A percentile compares a stretch with the other conserved stretches of the same genome.
Conservation (phyloP, 2,888 invertebrate genomes). For the Bombylius discolor region DNA sequence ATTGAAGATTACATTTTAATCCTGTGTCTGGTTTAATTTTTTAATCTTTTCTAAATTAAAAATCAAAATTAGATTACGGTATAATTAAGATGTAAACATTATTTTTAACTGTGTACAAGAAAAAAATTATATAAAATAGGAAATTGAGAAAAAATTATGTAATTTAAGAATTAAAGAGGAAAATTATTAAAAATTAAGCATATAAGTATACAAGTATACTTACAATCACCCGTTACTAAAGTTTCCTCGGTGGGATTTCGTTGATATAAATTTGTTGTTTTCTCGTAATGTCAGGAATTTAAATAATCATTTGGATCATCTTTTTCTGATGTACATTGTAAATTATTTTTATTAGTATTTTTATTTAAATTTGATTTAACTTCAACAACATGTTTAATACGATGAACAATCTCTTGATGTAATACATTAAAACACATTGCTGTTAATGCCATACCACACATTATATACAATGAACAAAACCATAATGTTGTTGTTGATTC, state of each 20-base stretch:
- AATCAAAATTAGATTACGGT: too few relatives aligned
- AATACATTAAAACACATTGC: slow-evolving; percentile 86
- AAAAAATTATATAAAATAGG: too few relatives aligned
- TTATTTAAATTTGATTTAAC: slow-evolving; percentile 25
- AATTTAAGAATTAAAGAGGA: too few relatives aligned
- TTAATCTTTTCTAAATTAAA: too few relatives aligned
- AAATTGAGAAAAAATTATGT: too few relatives aligned
- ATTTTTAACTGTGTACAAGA: too few relatives aligned
- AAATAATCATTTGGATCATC: slow-evolving; percentile 22
- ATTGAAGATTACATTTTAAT: too few relatives aligned
- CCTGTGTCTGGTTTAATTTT: too few relatives aligned
- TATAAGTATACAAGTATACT: too few relatives aligned
- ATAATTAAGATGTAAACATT: too few relatives aligned
- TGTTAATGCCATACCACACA: slow-evolving; percentile 74
- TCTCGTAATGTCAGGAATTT: slow-evolving; percentile 34
- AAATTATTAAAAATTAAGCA: too few relatives aligned
- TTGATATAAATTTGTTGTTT: slow-evolving; percentile 35
- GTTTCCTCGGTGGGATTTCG: slow-evolving; percentile 47
- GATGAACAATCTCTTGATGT: slow-evolving; percentile 76
- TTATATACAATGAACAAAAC: slow-evolving; percentile 80
- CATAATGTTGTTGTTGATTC: slow-evolving; percentile 56
- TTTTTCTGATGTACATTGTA: slow-evolving; percentile 21
- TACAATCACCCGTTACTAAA: slow-evolving; percentile 35
- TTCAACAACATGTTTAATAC: slow-evolving; percentile 50
- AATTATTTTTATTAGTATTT: slow-evolving; percentile 15